A percentile compares a stretch with the other conserved stretches of the same genome.
Evolutionary conservation across 2,888 invertebrate genomes (phyloP).

Genomic region (Kryphioiulus occultus): DNA sequence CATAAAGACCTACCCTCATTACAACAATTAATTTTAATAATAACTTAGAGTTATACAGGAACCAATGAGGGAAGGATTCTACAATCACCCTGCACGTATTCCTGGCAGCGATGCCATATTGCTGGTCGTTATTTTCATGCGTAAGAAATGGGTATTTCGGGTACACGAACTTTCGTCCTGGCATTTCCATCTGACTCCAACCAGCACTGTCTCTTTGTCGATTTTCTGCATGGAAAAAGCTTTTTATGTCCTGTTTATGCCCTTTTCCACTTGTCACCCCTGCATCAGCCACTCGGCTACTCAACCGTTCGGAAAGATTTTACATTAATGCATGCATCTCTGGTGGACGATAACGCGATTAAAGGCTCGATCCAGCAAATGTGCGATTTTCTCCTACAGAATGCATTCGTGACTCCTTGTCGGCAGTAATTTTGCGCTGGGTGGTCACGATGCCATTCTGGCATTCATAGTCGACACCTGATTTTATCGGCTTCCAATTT

Average conservation of each 20-base stretch:
- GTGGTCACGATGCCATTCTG: constrained; percentile 23
- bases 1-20: too few species aligned
- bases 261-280: constrained; percentile 17
- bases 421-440: background rate
- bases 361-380: constrained; percentile 16
- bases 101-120: background rate
- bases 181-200: constrained; percentile 4
- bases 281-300: constrained; percentile 14
- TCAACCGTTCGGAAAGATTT: constrained; percentile 15
- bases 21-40: too few species aligned
- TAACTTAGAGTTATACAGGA: too few species aligned
- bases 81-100: too few species aligned
- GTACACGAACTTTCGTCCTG: constrained; percentile 16
- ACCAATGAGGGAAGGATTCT: too few species aligned
- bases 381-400: background rate
- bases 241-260: constrained; percentile 23
- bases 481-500: constrained; percentile 15
- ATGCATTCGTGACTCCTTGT: constrained; percentile 23
- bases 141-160: background rate
- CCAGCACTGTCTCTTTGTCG: constrained; percentile 12
- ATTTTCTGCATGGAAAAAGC: constrained; percentile 12
- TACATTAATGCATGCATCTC: constrained; percentile 23
- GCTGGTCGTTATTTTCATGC: background rate
- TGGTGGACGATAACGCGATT: constrained; percentile 23
- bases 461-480: constrained; percentile 14